Evolutionary conservation across 2,888 invertebrate species (phyloP), one percentile per base, ranked within the genome.

Genomic region (Sipunculus nudus): DNA sequence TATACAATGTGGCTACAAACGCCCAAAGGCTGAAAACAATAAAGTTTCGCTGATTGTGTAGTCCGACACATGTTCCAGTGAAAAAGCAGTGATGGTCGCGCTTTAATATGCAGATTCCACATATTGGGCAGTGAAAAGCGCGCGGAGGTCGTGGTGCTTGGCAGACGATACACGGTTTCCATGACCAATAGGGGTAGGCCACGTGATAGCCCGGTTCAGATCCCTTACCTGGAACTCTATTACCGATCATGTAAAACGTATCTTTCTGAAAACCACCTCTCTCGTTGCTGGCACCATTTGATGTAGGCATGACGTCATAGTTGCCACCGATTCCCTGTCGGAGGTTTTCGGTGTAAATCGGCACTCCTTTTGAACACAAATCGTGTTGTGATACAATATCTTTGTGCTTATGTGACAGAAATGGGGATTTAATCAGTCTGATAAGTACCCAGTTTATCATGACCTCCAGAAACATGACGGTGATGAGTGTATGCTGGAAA

Each of bases 31-130:
- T 63, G 57, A 80, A 78, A 21, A 78, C 72, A 31, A 73, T 59
- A 52, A 79, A 81, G 63, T 78, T 74, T 23, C 79, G 71, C 48
- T 76, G 75, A 65, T 81, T 81, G n/a, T 70, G 53, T 54, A 73
- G 74, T 1, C 80, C 81, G 13, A 81, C 67, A 59, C 81, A 81
- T 16, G 71, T 64, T 19, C 77, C 75, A 4, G 77, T 71, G 63
- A 80, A 76, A 66, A 75, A 79, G 58, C 81, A 81, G 60, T 81
- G 81, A 61, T 81, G 81, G 68, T 80, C 79, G 4, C 81, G 62
- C 61, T 80, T 80, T 10, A 81, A 71, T 13, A 80, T 70, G 61
- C 81, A 81, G 1, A 56, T 66, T 25, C 74, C 68, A 50, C 81
- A 81, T n/a, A 78, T 29, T 0, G 70, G 68, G 57, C 81, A 81